Evolutionary conservation across 2,888 invertebrate genomes (phyloP), one percentile per base, ranked within the genome.

Genomic region (Sesamia inferens): DNA sequence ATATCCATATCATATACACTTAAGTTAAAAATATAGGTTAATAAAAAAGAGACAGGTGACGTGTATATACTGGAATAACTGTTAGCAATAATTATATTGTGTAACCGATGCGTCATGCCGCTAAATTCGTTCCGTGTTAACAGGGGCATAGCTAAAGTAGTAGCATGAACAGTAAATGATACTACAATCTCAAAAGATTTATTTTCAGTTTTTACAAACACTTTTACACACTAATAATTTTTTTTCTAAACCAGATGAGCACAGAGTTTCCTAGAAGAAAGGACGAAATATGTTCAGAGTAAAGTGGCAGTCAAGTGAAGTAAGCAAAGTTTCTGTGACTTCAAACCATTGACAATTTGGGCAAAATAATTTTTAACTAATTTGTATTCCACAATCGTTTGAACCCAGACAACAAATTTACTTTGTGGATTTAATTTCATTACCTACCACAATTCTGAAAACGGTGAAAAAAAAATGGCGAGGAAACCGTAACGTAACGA

Each of bases 11-110:
- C 22, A 14, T 57, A 68, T 31, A 31, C 3, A 31, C 31, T 31
- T 3, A 31, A 31, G 31, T 31, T 31, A 31, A 2, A 44, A 48
- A 42, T 65, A 57, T 65, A 73, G 63, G 51, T 79, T 71, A 57
- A 22, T 68, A 58, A 71, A 74, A n/a, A 66, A 62, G 22, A 31
- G 22, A 61, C 57, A 39, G 68, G n/a, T 81, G 83, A 81, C 83
- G 84, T 66, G 75, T 67, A 55, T 69, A 55, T 54, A 74, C 65
- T 81, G 62, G 65, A 79, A 83, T 83, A 75, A 79, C 75, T 75
- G 80, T 81, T 81, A 66, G 62, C 22, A 79, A 68, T 79, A 57
- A 79, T 57, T 71, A 63, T 54, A 71, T 81, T 79, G 75, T 75
- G 71, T 79, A 81, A 81, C 71, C 42, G 47, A 55, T 81, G 81